phyloP scores from a whole-genome alignment of 2,888 invertebrate genomes.

The Hyppa rectilinea region DNA sequence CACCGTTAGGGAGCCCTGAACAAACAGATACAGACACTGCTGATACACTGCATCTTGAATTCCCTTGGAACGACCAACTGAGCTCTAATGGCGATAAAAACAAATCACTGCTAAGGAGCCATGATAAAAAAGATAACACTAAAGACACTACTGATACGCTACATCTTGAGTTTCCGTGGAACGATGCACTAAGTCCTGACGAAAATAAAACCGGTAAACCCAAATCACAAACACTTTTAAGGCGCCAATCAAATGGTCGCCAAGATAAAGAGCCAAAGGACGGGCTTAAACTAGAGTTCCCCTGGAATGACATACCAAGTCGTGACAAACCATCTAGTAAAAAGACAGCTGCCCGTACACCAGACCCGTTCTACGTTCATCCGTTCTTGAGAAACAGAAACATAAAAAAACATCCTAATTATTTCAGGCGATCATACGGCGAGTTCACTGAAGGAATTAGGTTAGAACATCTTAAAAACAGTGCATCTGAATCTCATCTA shows the following conservation, averaged over 20 bases:
- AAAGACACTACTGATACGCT: neutral
- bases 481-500: neutral
- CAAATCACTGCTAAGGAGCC: neutral
- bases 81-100: neutral
- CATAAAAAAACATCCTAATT: conserved; percentile 7
- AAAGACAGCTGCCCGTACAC: neutral
- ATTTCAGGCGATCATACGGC: conserved; percentile 5
- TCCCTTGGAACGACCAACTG: conserved; percentile 16
- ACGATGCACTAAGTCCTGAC: neutral
- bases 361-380: conserved; percentile 17
- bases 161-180: conserved; percentile 18
- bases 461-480: neutral
- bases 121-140: neutral
- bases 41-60: conserved; percentile 15
- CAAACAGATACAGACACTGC: neutral
- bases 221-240: conserved; percentile 2
- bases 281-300: conserved; percentile 10
- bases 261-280: conserved; percentile 5
- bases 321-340: neutral
- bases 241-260: neutral
- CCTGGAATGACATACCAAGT: conserved; percentile 13
- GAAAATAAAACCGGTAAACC: neutral
- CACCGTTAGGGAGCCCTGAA: neutral
- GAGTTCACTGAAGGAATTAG: neutral
- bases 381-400: conserved; percentile 28